Evolutionary conservation across 2,113 vertebrate species (phyloP), one percentile per base, ranked within the genome.

Genomic region (Tenrec ecaudatus): DNA sequence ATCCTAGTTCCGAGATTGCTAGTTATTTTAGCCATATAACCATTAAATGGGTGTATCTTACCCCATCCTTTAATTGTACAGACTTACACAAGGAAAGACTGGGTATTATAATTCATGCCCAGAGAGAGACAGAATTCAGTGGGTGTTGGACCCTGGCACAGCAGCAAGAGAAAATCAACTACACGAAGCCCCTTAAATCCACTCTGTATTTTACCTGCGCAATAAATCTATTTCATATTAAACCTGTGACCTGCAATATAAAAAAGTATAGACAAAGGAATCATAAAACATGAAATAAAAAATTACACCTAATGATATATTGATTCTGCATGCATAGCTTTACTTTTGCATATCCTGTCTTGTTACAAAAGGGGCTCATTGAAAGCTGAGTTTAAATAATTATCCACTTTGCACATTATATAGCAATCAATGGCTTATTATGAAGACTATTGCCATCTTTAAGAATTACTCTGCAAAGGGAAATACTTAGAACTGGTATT

Each of bases 401-500:
- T 93, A 92, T 75, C 81, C 5, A 82, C 43, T 96, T 92, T 23
- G 86, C 47, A 29, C 83, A 89, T 96, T 85, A 95, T 94, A 95
- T 86, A 90, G 29, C 62, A 95, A 95, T 66, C 75, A 92, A n/a
- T 83, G 82, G 58, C 91, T 94, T 93, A 97, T 94, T 38, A n/a
- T 90, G 64, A 97, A 95, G 96, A 96, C 82, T 82, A 94, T 17
- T 95, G 81, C 68, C 88, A 71, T 36, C 91, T 97, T 97, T 89
- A 94, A 82, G 94, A 97, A 90, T 78, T 95, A 92, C 86, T 97
- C 40, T 94, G 38, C 91, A 96, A 95, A 97, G 9, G 91, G 82
- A 97, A 91, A 81, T 90, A 89, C 96, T 98, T 96, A 97, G 95
- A 97, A 94, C 88, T 94, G 91, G 95, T 96, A 95, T 78, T 93